Conservation (phyloP, 2,888 invertebrate genomes). For the Pteria penguin region DNA sequence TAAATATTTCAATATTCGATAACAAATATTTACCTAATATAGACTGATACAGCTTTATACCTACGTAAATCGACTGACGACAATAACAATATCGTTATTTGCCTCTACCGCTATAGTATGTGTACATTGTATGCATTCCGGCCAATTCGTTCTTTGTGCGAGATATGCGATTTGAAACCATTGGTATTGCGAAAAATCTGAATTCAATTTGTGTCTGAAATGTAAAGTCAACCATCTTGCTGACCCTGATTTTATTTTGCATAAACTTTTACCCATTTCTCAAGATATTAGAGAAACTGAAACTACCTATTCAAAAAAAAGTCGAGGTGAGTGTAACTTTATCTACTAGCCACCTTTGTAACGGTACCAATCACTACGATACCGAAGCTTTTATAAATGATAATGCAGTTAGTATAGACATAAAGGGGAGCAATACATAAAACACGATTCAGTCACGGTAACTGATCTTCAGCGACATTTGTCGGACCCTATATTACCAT, state of each 20-base stretch:
- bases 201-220: neutral
- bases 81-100: no score
- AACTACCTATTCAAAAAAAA: neutral
- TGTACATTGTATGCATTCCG: neutral
- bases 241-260: neutral
- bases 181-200: neutral
- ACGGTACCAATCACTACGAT: neutral
- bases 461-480: neutral
- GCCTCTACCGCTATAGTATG: no score
- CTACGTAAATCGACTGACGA: no score
- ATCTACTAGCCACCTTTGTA: neutral
- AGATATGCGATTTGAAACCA: neutral
- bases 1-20: no score
- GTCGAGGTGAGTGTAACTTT: no score
- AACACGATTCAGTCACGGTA: neutral
- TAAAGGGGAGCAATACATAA: no score
- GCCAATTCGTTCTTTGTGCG: neutral
- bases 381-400: constrained; percentile 1
- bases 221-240: neutral
- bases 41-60: no score
- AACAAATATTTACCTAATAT: no score
- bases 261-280: no score
- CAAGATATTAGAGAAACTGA: neutral
- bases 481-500: neutral
- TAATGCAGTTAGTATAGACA: no score